phyloP scores from a whole-genome alignment of 2,113 vertebrate genomes.

The Rhagologus leucostigma region DNA sequence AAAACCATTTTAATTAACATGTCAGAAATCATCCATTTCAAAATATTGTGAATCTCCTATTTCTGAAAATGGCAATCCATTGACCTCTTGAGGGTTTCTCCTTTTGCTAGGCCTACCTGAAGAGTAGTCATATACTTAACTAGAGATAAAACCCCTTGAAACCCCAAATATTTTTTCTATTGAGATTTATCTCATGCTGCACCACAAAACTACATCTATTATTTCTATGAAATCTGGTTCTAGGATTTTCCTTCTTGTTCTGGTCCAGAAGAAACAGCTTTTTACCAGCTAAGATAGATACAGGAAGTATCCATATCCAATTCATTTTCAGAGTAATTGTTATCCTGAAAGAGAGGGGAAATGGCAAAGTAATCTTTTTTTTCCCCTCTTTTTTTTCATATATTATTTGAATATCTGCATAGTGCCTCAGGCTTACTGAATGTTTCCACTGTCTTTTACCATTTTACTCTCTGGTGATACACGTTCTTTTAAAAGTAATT shows the following conservation, averaged over 20 bases:
- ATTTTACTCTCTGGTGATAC: background rate
- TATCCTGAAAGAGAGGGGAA: background rate
- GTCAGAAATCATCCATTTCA: background rate
- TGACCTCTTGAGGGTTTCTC: background rate
- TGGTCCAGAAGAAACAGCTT: background rate
- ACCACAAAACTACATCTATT: background rate
- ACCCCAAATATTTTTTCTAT: background rate
- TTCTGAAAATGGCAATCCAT: background rate
- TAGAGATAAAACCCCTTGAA: background rate
- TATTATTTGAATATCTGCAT: background rate
- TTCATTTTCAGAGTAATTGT: background rate
- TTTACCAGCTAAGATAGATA: background rate
- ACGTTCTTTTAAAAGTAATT: background rate
- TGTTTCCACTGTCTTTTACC: background rate
- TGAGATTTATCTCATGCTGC: background rate
- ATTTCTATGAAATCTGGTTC: background rate
- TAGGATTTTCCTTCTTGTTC: background rate
- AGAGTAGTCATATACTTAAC: background rate
- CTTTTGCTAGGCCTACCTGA: background rate
- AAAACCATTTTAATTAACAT: background rate
- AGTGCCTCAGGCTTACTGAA: background rate
- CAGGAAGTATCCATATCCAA: background rate
- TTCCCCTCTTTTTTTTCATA: background rate
- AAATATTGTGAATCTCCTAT: background rate
- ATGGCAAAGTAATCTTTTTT: background rate